Conservation (phyloP, 2,113 vertebrate species). For the Oryctolagus cuniculus region DNA sequence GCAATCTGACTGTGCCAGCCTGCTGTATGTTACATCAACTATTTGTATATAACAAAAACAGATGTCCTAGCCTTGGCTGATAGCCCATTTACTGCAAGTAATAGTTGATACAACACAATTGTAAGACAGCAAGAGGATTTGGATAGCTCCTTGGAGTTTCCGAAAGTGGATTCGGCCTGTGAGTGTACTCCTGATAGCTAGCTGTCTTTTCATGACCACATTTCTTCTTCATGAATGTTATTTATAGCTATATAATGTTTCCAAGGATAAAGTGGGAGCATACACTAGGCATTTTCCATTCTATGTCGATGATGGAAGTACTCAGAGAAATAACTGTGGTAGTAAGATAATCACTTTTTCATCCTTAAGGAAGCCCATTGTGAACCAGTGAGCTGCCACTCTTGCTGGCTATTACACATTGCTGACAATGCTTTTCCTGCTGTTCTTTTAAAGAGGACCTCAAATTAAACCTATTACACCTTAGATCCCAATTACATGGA, state of each 20-base stretch:
- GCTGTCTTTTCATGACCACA: conserved; percentile 4
- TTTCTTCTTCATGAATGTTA: conserved; percentile 23
- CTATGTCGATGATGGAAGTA: neutral
- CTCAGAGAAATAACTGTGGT: conserved; percentile 60
- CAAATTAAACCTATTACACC: conserved; percentile 83
- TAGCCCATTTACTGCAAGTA: conserved; percentile 57
- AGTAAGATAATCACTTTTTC: conserved; percentile 57
- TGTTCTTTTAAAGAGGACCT: conserved; percentile 74
- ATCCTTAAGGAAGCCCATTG: conserved; percentile 49
- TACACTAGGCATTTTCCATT: neutral
- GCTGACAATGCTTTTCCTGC: conserved; percentile 52
- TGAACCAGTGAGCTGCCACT: neutral
- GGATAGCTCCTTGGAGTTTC: conserved; percentile 55
- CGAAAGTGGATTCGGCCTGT: conserved; percentile 57
- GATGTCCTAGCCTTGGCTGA: conserved; percentile 26
- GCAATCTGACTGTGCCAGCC: neutral
- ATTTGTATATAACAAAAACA: conserved; percentile 60
- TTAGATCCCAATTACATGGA: conserved; percentile 85
- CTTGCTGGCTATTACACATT: neutral
- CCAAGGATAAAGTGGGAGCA: conserved; percentile 15
- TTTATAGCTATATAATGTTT: conserved; percentile 63
- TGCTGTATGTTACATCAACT: neutral
- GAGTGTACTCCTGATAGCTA: conserved; percentile 44
- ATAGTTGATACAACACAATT: conserved; percentile 48
- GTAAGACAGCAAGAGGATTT: conserved; percentile 14